Percentiles rank a stretch among this genome's conserved stretches.
Conservation (phyloP, 2,797 vertebrate genomes). For the Cheracebus regulus region DNA sequence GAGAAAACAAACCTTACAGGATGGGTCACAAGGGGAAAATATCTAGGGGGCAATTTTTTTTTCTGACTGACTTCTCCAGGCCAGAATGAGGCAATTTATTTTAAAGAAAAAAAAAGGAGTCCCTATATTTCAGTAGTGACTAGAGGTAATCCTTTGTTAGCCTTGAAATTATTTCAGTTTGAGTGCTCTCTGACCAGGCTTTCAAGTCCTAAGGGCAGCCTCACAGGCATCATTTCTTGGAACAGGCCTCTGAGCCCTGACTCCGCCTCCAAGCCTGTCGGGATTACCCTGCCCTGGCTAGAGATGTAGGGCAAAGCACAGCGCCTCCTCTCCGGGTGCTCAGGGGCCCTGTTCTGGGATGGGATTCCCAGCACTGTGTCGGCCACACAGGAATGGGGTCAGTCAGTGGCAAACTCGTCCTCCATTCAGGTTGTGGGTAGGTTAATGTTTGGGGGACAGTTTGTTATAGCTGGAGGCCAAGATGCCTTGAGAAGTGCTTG, state of each 20-base stretch:
- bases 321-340: background rate
- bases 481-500: background rate
- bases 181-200: background rate
- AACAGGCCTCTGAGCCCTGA: background rate
- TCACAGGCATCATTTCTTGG: background rate
- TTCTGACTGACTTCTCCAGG: background rate
- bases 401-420: background rate
- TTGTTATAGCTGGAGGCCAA: background rate
- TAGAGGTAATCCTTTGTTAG: background rate
- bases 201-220: background rate
- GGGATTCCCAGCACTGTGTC: background rate
- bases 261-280: background rate
- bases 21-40: background rate
- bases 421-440: too few species aligned
- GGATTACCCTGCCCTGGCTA: rapidly evolving
- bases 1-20: background rate
- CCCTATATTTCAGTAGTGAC: background rate
- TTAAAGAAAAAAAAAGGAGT: background rate
- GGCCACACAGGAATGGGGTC: background rate
- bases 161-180: background rate
- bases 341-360: background rate
- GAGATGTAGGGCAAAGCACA: background rate
- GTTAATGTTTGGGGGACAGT: rapidly evolving
- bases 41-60: background rate
- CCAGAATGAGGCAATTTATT: background rate